phyloP scores from a whole-genome alignment of 2,797 vertebrate genomes.

The Ctenosaura bakeri region DNA sequence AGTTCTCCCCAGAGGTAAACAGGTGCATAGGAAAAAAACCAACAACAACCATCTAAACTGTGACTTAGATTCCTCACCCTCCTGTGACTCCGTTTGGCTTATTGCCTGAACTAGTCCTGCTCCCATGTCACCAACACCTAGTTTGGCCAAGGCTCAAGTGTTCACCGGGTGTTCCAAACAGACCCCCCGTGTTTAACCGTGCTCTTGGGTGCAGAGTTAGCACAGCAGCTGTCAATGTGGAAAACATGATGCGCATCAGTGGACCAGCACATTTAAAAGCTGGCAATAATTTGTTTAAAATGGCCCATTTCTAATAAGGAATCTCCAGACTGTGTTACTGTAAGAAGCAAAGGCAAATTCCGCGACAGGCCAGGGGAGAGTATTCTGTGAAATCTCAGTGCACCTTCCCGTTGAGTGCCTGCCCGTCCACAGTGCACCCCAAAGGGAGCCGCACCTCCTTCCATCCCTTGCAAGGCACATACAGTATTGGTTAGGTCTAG shows the following conservation, averaged over 20 bases:
- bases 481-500: conserved; percentile 21
- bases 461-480: conserved; percentile 38
- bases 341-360: neutral
- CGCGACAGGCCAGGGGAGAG: fast-evolving
- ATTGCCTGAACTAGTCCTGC: neutral
- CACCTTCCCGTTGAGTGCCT: neutral
- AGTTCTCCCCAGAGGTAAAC: neutral
- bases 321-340: fast-evolving
- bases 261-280: neutral
- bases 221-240: neutral
- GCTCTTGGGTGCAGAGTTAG: too few relatives aligned
- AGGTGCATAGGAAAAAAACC: neutral
- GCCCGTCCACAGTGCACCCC: conserved; percentile 28
- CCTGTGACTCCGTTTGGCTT: neutral
- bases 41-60: too few relatives aligned
- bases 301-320: neutral
- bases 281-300: neutral
- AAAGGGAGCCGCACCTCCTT: conserved; percentile 60
- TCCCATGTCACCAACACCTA: neutral
- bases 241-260: neutral
- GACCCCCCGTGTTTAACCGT: neutral
- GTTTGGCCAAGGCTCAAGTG: too few relatives aligned
- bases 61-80: neutral
- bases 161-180: neutral
- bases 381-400: fast-evolving